phyloP scores from a whole-genome alignment of 2,113 vertebrate genomes.

The Catharus fuscescens region DNA sequence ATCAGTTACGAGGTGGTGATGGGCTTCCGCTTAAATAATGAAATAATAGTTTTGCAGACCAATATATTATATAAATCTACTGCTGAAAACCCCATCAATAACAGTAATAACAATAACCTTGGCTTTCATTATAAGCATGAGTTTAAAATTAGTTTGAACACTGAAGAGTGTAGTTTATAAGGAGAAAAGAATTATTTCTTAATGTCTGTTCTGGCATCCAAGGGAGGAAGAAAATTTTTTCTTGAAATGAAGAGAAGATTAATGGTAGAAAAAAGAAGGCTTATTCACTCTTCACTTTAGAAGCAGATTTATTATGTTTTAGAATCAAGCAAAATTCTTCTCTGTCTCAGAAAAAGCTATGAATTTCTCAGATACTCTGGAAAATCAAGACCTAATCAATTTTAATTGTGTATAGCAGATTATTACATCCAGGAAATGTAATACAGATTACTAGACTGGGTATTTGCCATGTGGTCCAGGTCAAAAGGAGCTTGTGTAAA shows the following conservation, averaged over 20 bases:
- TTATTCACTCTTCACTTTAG: neutral
- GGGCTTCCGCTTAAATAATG: neutral
- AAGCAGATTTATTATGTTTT: neutral
- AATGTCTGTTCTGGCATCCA: neutral
- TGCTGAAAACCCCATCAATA: neutral
- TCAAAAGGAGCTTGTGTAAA: neutral
- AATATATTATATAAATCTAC: neutral
- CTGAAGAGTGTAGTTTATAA: neutral
- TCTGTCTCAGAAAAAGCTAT: neutral
- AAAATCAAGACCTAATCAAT: neutral
- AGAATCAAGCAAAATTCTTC: neutral
- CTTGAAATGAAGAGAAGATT: neutral
- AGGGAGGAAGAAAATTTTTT: neutral
- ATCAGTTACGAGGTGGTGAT: neutral
- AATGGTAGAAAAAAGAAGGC: neutral
- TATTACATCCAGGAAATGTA: neutral
- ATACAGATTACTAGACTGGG: neutral
- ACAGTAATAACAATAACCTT: neutral
- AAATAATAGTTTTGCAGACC: neutral
- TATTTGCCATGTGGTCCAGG: neutral
- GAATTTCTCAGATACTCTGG: neutral
- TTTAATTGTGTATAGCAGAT: neutral
- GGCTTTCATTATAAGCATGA: neutral
- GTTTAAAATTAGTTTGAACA: constrained; percentile 3
- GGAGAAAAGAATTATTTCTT: neutral